Conservation (phyloP, 1,140 invertebrate genomes). For the Leptopilina clavipes region DNA sequence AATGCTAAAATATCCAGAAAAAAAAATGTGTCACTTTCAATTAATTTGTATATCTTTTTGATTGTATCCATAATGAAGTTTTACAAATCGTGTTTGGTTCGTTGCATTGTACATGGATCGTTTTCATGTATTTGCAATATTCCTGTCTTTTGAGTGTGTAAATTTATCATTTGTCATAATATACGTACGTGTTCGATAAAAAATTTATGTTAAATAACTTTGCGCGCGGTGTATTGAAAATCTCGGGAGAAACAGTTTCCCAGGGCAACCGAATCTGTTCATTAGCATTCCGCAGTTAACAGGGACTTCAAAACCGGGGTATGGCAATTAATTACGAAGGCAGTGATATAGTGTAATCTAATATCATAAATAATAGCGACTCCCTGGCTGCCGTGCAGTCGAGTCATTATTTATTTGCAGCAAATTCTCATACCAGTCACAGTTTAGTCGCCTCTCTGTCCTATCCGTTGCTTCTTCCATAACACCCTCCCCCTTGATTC, state of each 20-base stretch:
- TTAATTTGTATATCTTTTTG: no score
- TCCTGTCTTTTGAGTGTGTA: no score
- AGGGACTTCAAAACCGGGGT: conserved; percentile 49
- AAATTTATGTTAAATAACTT: no score
- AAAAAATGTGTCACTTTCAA: no score
- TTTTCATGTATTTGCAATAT: no score
- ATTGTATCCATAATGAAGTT: no score
- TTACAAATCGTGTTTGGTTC: no score
- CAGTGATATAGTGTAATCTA: conserved; percentile 61
- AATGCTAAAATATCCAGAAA: no score
- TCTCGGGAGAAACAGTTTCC: conserved; percentile 7
- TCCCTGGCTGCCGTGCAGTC: conserved; percentile 42
- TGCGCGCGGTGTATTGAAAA: background rate
- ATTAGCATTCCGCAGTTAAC: conserved; percentile 61
- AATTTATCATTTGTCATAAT: no score
- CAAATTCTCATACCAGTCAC: conserved; percentile 44
- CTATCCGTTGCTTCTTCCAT: background rate
- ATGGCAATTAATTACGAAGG: conserved; percentile 60
- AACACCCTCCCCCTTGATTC: background rate
- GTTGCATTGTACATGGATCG: no score
- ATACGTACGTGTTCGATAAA: no score
- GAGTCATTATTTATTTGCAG: conserved; percentile 58
- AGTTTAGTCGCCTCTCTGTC: conserved; percentile 10
- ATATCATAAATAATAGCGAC: conserved; percentile 62
- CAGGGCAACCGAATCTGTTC: conserved; percentile 53